A percentile compares a stretch with the other conserved stretches of the same genome.
phyloP scores from a whole-genome alignment of 2,797 vertebrate genomes.

The Hypotaenidia okinawae region DNA sequence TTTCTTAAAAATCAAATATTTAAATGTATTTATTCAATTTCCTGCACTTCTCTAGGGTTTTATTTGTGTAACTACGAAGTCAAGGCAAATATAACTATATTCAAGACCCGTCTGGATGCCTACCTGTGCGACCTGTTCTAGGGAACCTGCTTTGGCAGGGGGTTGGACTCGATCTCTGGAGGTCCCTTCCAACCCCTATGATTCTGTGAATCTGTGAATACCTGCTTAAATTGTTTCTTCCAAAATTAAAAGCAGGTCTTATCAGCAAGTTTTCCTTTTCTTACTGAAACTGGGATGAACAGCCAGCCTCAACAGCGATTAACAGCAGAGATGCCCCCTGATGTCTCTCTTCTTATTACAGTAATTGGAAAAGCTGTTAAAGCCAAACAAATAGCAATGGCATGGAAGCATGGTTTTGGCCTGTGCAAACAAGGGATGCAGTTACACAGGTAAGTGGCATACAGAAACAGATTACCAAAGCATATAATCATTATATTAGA shows the following conservation, averaged over 20 bases:
- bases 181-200: no score
- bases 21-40: not conserved
- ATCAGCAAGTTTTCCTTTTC: not conserved
- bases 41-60: not conserved
- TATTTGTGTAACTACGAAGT: not conserved
- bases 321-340: not conserved
- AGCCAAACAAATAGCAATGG: conserved; percentile 3
- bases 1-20: not conserved
- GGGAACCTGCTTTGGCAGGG: no score
- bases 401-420: not conserved
- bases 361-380: conserved; percentile 22
- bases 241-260: not conserved
- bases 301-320: conserved; percentile 12
- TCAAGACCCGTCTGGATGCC: no score
- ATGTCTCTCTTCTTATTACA: not conserved
- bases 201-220: no score
- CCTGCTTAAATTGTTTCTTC: not conserved
- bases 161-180: no score
- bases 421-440: conserved; percentile 32
- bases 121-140: no score
- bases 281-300: conserved; percentile 2
- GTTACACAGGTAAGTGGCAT: conserved; percentile 18
- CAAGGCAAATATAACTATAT: not conserved
- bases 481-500: not conserved
- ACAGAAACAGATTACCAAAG: conserved; percentile 36